Base-by-base conservation (phyloP, 2,888 invertebrate genomes). In the Drosophila quinaria region DNA sequence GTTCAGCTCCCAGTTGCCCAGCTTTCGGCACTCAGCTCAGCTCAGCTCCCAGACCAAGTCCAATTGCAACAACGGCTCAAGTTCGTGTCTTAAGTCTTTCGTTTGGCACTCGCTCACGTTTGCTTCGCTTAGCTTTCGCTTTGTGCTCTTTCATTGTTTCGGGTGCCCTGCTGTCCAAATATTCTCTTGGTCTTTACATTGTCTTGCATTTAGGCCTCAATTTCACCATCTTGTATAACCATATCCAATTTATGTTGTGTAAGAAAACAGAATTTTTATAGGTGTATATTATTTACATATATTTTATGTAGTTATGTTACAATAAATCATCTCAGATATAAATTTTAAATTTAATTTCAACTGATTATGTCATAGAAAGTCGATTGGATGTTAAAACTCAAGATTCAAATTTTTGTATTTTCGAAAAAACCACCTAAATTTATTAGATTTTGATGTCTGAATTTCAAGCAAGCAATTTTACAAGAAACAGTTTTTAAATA, bases 81-180 rank as follows among this genome's bases (percentile, higher is more conserved):
- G 85, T 86, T 89, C 81, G 85, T 71, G 65, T 42, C 85, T 80
- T 81, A 70, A 86, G 85, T 86, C 89, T 81, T 89, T 89, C 80
- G 89, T 89, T 84, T 88, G 72, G 67, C 64, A 62, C 67, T 63
- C 69, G 52, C 73, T 68, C 73, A 76, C 77, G 87, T 78, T 74
- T 64, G 77, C 65, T 64, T 60, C 61, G 74, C 70, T 67, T 70
- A 77, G 86, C 88, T 84, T 85, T 84, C 88, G 84, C 87, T 80
- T 78, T 68, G 67, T 64, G 69, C 69, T 61, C 44, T 66, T 78
- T 58, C 68, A 60, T 74, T 77, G 70, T 75, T 70, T 51, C 56
- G 61, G 68, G 25, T 25, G 46, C 50, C 31, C 61, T 59, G 63
- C 51, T 52, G 44, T 47, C 63, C 35, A 72, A 78, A 76, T 63